A percentile compares a stretch with the other conserved stretches of the same genome.
These are phyloP conservation scores for Chironomus tentans DNA, from an alignment of 2,888 invertebrate genomes.

Conservation along the genomic window DNA sequence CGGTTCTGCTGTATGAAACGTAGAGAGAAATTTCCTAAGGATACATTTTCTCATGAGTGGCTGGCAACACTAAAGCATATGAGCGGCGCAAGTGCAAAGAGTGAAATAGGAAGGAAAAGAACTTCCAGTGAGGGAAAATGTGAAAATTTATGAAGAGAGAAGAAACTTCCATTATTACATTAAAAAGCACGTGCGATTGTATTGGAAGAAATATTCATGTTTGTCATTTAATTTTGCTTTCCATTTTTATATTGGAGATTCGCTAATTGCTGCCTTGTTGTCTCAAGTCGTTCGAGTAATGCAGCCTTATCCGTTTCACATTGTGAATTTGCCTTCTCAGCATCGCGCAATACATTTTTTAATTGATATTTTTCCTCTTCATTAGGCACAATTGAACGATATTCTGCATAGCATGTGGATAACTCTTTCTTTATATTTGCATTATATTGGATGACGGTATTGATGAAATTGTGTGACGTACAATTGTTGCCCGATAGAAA, in stretches of 20 bases:
- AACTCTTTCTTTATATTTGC: background rate
- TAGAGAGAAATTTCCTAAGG: background rate
- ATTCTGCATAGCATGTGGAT: background rate
- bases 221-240: background rate
- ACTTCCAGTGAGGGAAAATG: background rate
- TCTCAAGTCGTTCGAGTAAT: background rate
- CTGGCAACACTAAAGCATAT: background rate
- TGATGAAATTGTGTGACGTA: background rate
- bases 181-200: background rate
- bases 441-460: background rate
- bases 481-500: background rate
- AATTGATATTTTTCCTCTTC: slow-evolving; percentile 9
- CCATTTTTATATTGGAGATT: slow-evolving; percentile 5
- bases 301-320: slow-evolving; percentile 6
- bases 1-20: background rate
- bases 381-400: slow-evolving; percentile 2
- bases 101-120: background rate
- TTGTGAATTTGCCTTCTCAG: background rate
- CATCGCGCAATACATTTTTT: slow-evolving; percentile 1
- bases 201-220: background rate
- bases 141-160: background rate
- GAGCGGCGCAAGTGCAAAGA: background rate
- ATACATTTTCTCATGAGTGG: background rate
- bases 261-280: background rate
- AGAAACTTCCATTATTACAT: background rate